phyloP scores from a whole-genome alignment of 2,888 invertebrate genomes.

The Diplazon laetatorius region DNA sequence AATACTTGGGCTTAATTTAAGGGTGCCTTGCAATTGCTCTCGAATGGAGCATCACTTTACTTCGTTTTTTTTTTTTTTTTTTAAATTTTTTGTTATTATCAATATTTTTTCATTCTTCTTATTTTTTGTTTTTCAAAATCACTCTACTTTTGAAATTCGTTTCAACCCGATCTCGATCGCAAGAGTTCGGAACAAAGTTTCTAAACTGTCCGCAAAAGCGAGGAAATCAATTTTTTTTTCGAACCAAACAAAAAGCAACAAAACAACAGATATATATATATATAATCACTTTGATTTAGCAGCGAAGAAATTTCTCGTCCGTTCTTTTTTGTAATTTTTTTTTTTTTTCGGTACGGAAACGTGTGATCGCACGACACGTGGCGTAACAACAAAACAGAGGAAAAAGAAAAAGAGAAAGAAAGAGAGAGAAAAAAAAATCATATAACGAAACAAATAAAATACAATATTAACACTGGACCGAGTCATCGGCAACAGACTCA shows the following conservation, averaged over 20 bases:
- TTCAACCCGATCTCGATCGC: conserved; percentile 29
- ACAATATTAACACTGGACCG: conserved; percentile 82
- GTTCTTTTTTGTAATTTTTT: conserved; percentile 50
- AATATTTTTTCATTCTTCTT: too few species aligned
- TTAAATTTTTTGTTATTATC: too few species aligned
- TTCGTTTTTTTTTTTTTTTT: conserved; percentile 31
- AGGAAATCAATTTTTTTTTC: conserved; percentile 27
- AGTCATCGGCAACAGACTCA: conserved; percentile 80
- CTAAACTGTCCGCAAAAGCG: conserved; percentile 43
- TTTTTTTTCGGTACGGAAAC: conserved; percentile 78
- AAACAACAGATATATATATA: conserved; percentile 53
- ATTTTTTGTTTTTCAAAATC: conserved; percentile 34
- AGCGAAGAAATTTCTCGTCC: conserved; percentile 46
- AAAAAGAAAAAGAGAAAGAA: conserved; percentile 15
- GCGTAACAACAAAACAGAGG: conserved; percentile 79
- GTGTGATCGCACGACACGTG: conserved; percentile 80
- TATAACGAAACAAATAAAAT: conserved; percentile 83
- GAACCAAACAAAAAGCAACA: conserved; percentile 51
- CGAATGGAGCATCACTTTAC: conserved; percentile 38
- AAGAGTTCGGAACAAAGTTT: conserved; percentile 36
- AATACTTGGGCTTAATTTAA: conserved; percentile 82
- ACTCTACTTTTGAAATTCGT: conserved; percentile 18
- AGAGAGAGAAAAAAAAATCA: conserved; percentile 67
- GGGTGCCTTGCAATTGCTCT: conserved; percentile 55
- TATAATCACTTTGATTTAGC: conserved; percentile 41